A percentile compares a stretch with the other conserved stretches of the same genome.
phyloP scores from a whole-genome alignment of 2,113 vertebrate species.

The Cathartes aura region DNA sequence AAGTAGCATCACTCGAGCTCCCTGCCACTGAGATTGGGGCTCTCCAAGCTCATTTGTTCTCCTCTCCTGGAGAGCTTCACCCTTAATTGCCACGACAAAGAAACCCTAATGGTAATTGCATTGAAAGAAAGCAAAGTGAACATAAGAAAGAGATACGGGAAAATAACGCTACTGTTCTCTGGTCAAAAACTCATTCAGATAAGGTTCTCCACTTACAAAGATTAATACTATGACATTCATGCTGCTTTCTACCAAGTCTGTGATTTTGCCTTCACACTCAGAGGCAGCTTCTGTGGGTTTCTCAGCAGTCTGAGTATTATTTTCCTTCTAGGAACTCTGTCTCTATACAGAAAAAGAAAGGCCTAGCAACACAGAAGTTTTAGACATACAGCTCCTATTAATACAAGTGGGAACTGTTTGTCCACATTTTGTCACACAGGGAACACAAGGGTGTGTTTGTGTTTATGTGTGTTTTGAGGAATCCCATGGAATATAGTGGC shows the following conservation, averaged over 20 bases:
- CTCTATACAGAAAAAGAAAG: neutral
- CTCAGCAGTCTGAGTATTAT: neutral
- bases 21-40: fast-evolving
- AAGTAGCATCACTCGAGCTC: fast-evolving
- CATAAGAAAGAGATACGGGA: fast-evolving
- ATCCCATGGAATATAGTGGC: neutral
- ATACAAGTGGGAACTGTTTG: neutral
- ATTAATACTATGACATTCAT: neutral
- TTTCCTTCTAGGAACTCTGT: constrained; percentile 8
- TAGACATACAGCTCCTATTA: neutral
- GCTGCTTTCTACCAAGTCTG: neutral
- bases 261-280: neutral
- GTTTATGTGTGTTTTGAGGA: neutral
- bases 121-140: neutral
- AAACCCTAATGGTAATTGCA: neutral
- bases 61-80: neutral
- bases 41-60: neutral
- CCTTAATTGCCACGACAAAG: neutral
- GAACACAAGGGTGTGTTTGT: neutral
- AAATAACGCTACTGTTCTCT: fast-evolving
- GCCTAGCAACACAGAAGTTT: neutral
- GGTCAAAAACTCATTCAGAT: neutral
- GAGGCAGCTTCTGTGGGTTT: neutral
- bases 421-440: neutral
- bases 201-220: neutral